These are phyloP conservation scores for Hypocryptadius cinnamomeus DNA, from an alignment of 2,113 vertebrate species.

Conservation along the genomic window DNA sequence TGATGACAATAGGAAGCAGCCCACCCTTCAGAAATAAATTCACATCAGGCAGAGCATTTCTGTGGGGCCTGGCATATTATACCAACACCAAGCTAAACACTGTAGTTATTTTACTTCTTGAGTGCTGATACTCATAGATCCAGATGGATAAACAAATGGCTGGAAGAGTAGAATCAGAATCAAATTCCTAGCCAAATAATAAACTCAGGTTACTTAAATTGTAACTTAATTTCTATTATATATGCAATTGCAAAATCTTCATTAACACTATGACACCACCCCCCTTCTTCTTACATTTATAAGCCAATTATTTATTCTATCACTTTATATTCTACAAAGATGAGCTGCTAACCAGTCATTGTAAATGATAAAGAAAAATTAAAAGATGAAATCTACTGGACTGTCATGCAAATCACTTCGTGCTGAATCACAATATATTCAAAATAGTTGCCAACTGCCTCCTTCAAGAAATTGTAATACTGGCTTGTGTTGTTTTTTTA, in stretches of 20 bases:
- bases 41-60: neutral
- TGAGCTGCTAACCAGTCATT: constrained; percentile 20
- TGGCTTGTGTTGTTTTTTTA: neutral
- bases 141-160: neutral
- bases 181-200: neutral
- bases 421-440: constrained; percentile 54
- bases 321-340: neutral
- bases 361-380: constrained; percentile 39
- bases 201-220: neutral
- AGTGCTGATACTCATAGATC: neutral
- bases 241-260: neutral
- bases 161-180: neutral
- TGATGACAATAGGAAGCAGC: neutral
- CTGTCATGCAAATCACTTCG: constrained; percentile 62
- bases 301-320: neutral
- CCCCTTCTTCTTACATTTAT: neutral
- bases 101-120: neutral
- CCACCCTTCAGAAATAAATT: neutral
- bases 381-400: constrained; percentile 40
- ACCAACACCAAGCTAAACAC: neutral
- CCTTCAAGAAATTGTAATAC: neutral
- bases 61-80: neutral
- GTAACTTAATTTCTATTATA: neutral
- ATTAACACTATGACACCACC: neutral
- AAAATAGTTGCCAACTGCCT: constrained; percentile 60